Conservation (phyloP, 2,888 invertebrate species). For the Aphrophora alni region DNA sequence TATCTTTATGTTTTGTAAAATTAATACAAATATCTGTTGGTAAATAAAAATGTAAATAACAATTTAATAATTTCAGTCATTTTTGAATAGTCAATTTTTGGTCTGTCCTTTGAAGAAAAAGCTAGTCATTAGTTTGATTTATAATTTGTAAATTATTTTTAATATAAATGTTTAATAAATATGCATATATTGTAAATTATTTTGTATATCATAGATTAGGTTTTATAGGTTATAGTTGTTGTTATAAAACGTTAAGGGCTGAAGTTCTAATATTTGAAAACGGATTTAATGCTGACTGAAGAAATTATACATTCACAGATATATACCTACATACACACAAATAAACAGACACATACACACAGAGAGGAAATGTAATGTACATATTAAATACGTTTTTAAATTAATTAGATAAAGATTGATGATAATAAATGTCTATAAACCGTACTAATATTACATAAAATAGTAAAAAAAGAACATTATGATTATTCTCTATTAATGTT, state of each 20-base stretch:
- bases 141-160: neutral
- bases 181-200: neutral
- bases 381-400: neutral
- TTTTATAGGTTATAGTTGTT: neutral
- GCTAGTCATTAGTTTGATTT: neutral
- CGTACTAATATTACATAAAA: too few relatives aligned
- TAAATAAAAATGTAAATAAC: too few relatives aligned
- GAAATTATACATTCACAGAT: neutral
- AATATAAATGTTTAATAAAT: neutral
- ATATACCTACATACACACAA: too few relatives aligned
- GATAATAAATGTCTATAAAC: too few relatives aligned
- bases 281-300: neutral
- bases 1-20: too few relatives aligned
- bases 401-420: neutral
- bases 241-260: neutral
- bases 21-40: too few relatives aligned
- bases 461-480: too few relatives aligned
- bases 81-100: neutral
- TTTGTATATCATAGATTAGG: neutral
- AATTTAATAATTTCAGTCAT: too few relatives aligned
- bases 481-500: too few relatives aligned
- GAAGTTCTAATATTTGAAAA: neutral
- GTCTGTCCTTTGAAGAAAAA: neutral
- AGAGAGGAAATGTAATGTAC: neutral
- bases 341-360: too few relatives aligned